Evolutionary conservation across 1,140 invertebrate genomes (phyloP).

Genomic region (Agrilus planipennis): DNA sequence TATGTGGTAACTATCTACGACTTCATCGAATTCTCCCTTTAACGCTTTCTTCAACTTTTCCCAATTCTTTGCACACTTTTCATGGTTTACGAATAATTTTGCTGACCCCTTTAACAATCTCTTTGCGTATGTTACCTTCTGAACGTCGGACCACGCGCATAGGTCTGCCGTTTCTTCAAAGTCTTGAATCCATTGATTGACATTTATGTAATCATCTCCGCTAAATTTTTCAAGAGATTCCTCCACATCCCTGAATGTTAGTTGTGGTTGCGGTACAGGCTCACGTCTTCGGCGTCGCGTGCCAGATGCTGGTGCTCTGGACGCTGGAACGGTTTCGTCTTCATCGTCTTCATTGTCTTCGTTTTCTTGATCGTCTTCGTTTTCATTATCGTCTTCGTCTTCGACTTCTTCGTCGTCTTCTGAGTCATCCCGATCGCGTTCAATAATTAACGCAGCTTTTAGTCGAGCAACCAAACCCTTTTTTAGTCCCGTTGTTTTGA

Average conservation of each 20-base stretch:
- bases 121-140: constrained; percentile 23
- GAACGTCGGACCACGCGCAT: constrained; percentile 18
- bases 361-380: too few relatives aligned
- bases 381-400: too few relatives aligned
- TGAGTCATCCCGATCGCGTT: too few relatives aligned
- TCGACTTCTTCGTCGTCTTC: too few relatives aligned
- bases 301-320: too few relatives aligned
- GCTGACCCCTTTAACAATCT: constrained; percentile 23
- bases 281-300: too few relatives aligned
- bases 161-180: constrained; percentile 22
- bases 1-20: constrained; percentile 14
- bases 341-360: too few relatives aligned
- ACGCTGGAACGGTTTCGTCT: too few relatives aligned
- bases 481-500: too few relatives aligned
- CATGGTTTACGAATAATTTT: constrained; percentile 21
- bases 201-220: constrained; percentile 13
- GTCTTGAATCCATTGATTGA: constrained; percentile 20
- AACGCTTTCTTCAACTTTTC: constrained; percentile 14
- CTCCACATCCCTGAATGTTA: constrained; percentile 14
- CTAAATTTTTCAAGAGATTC: constrained; percentile 14
- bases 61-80: constrained; percentile 19
- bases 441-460: too few relatives aligned
- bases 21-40: constrained; percentile 13
- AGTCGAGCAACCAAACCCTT: too few relatives aligned
- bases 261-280: too few relatives aligned